phyloP scores from a whole-genome alignment of 2,888 invertebrate species.

The Thecophora atra region DNA sequence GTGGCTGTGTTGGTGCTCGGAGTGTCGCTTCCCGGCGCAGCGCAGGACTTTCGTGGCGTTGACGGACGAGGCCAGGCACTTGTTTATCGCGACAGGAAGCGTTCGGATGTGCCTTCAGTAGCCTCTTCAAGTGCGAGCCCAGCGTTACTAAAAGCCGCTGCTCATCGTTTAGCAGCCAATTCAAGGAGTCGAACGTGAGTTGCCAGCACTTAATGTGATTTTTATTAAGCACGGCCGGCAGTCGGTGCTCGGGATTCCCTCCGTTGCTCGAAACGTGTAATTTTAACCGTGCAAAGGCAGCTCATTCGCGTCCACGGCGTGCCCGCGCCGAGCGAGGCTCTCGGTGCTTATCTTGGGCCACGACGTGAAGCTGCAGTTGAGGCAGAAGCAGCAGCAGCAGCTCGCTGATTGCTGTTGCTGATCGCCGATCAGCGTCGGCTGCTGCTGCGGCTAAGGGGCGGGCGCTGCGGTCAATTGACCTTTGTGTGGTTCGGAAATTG shows the following conservation, averaged over 20 bases:
- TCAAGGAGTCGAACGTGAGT: neutral
- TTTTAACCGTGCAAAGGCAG: constrained; percentile 17
- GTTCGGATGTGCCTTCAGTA: constrained; percentile 40
- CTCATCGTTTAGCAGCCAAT: neutral
- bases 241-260: constrained; percentile 21
- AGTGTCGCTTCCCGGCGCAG: constrained; percentile 32
- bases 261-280: constrained; percentile 45
- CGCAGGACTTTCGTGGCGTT: constrained; percentile 32
- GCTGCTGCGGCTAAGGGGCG: constrained; percentile 41
- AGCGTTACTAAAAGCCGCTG: neutral
- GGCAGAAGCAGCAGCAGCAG: constrained; percentile 21
- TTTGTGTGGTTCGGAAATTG: constrained; percentile 48
- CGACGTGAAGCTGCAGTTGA: constrained; percentile 35
- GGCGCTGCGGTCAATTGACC: constrained; percentile 50
- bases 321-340: neutral
- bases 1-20: constrained; percentile 44
- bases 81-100: constrained; percentile 41
- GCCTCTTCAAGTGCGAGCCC: constrained; percentile 11
- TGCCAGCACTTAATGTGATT: neutral
- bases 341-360: neutral
- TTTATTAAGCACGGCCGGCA: neutral
- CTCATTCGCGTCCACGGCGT: neutral
- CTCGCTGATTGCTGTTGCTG: constrained; percentile 36
- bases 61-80: constrained; percentile 35
- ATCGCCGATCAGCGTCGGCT: constrained; percentile 21